Base-by-base conservation (phyloP, 2,888 invertebrate genomes). In the Aporophyla lueneburgensis region DNA sequence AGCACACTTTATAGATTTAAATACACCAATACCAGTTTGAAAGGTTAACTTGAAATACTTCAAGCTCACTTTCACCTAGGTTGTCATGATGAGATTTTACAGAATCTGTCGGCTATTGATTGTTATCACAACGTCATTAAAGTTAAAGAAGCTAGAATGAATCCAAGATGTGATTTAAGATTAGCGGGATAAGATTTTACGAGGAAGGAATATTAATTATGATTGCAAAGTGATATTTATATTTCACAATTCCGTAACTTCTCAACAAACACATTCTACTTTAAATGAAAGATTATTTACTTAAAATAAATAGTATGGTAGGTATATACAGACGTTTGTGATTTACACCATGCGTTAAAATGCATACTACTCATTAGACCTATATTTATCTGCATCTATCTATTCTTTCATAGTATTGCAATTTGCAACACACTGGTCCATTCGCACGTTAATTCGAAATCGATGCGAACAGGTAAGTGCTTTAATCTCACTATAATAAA, bases 21-120 rank as follows among this genome's bases (percentile, higher is more conserved):
- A 27, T 65, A 65, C 65, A 65, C 24, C 49, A 65, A 49, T 49
- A 65, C 49, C 24, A 65, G 24, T 27, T 65, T 19, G 46, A 19
- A 65, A 49, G 21, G 21, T 1, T 27, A 49, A 27, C 19, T 63
- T 43, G 40, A 56, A n/a, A 9, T 7, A 24, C 9, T 58, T 58
- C 27, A 33, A 33, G 33, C 5, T 33, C 33, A 61, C n/a, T 33
- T 61, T 19, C 33, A 33, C 21, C 33, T 33, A 33, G 12, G 21
- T 21, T 21, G 21, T 14, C 61, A 21, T 40, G 14, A 14, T 61
- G 21, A 7, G 33, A 33, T 61, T 61, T 21, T 61, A 21, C 61
- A 61, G 1, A 33, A 10, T 33, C 27, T 33, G 19, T 58, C 27
- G 16, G 16, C 27, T 58, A 16, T 27, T 58, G 19, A 21, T 21